Evolutionary conservation across 2,113 vertebrate species (phyloP), one percentile per base, ranked within the genome.

Genomic region (Heterochromis multidens): DNA sequence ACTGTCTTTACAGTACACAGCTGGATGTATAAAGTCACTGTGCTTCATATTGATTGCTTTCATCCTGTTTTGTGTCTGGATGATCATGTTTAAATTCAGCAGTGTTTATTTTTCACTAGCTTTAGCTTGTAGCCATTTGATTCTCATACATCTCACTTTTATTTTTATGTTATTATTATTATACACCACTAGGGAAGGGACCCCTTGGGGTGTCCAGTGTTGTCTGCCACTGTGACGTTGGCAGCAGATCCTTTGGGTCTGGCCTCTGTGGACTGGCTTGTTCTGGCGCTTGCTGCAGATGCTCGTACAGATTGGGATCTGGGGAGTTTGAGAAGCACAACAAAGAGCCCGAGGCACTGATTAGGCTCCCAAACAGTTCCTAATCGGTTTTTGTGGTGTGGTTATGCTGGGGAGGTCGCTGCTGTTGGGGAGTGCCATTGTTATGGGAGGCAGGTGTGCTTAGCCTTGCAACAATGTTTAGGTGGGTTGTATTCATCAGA

Each of bases 191-290:
- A 14, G 46, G 17, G 46, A 74, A 12, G 27, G 19, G 27, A 74
- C 70, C 70, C 17, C 27, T 74, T 74, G 70, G 70, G 70, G 46
- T 74, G 46, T 29, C 46, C 46, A 54, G 70, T 74, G 70, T 74
- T 74, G 46, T 74, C 27, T 54, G 46, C 17, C 11, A 0, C 17
- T 74, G 27, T 13, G 46, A 54, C 11, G 4, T 54, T 74, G 70
- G 46, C 19, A 54, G 70, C 70, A 74, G 70, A 54, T 74, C 27
- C 27, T 74, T 74, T 74, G 46, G 46, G 70, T 14, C 70, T 74
- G 46, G 25, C 19, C 27, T 74, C 70, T 74, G 70, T 74, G 70
- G 46, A 74, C 27, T 70, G 40, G 65, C 40, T 46, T 70, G 65
- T 49, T 70, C 40, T 46, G 25, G 10, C 4, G 6, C 19, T 74